Base-by-base conservation (phyloP, 2,888 invertebrate species). In the Oegoconia quadripuncta region DNA sequence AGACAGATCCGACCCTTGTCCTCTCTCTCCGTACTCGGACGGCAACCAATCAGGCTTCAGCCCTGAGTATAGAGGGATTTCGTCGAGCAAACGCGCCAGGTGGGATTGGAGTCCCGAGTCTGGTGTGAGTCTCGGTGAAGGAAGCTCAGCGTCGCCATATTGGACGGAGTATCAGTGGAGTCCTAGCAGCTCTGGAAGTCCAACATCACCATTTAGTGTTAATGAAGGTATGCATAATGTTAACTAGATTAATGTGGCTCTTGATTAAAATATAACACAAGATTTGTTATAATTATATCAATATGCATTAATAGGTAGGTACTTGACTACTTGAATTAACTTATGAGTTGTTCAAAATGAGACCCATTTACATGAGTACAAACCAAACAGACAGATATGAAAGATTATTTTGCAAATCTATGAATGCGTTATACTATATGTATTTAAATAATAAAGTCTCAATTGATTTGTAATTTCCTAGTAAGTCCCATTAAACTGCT, bases 151-250 rank as follows among this genome's bases (percentile, higher is more conserved):
- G 7, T 83, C 84, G 2, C 74, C 81, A 1, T 61, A 74, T 37
- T 74, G 79, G 72, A 74, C 72, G 7, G 78, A 83, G 11, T 88
- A 82, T 44, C 88, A 89, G 48, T 90, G 89, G 89, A 90, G 90
- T 49, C 89, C 90, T 1, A 74, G 74, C 15, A 89, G 89, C 57
- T 80, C 86, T 9, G 72, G 75, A 5, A 79, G 88, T 13, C 79
- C 88, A n/a, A 77, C 80, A 2, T 89, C 90, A 18, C 89, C 81
- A 9, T 70, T 74, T 40, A 84, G 83, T 50, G 52, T 49, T 13
- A 70, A 75, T 59, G 79, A 83, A 49, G 78, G 84, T 83, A 55
- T 53, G 39, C 25, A 25, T 7, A 8, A 27, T 13, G 9, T 15
- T 16, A 7, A 7, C 7, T 20, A 20, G 7, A 20, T 20, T 4